These are phyloP conservation scores for Mormyrops boulengeri DNA, from an alignment of 2,797 vertebrate species.

Conservation along the genomic window DNA sequence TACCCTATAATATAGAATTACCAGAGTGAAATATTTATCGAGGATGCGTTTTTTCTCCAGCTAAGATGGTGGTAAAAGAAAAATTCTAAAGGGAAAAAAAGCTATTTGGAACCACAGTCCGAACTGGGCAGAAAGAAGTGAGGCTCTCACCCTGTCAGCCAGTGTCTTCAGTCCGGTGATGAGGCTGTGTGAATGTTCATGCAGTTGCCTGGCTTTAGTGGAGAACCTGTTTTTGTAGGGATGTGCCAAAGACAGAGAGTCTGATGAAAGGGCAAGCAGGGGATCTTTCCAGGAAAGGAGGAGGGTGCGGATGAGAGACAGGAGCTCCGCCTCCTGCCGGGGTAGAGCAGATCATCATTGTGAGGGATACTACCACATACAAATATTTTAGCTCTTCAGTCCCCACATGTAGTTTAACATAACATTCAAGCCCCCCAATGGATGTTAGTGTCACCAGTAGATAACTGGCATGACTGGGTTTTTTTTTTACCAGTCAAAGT, in stretches of 20 bases:
- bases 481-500: background rate
- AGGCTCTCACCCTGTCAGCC: constrained; percentile 59
- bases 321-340: constrained; percentile 70
- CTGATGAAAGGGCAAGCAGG: constrained; percentile 62
- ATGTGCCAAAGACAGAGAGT: constrained; percentile 66
- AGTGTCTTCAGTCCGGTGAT: constrained; percentile 75
- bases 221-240: constrained; percentile 64
- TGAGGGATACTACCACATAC: background rate
- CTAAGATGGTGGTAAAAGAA: background rate
- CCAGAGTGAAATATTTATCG: background rate
- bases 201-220: constrained; percentile 71
- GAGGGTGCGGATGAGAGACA: constrained; percentile 69
- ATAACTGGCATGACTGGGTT: background rate
- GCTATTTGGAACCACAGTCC: background rate
- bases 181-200: constrained; percentile 70
- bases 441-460: background rate
- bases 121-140: background rate
- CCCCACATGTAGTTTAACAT: background rate
- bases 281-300: constrained; percentile 78
- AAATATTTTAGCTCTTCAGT: background rate
- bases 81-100: background rate
- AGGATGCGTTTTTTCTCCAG: background rate
- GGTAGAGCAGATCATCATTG: constrained; percentile 11
- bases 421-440: background rate
- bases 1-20: background rate